Conservation (phyloP, 2,797 vertebrate genomes). For the Pterois miles region DNA sequence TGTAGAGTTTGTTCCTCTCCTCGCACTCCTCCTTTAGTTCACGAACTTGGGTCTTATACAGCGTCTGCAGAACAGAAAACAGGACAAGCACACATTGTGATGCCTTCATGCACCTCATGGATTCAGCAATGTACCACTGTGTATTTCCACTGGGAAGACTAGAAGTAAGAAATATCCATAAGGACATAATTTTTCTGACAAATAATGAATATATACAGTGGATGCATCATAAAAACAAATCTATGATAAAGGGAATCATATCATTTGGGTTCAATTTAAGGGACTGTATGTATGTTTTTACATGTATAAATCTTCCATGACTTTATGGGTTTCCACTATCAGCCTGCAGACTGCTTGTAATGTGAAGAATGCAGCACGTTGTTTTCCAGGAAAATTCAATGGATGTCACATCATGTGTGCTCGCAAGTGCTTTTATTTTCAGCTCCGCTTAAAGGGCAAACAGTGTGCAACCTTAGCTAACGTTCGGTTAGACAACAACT, state of each 20-base stretch:
- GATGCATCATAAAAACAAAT: not conserved
- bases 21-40: conserved; percentile 98
- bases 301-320: too few species aligned
- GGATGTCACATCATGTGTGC: rapidly evolving
- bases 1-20: conserved; percentile 93
- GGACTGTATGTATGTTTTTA: too few species aligned
- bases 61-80: conserved; percentile 83
- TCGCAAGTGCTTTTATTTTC: too few species aligned
- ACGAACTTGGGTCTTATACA: conserved; percentile 98
- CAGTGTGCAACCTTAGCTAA: too few species aligned
- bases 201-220: not conserved
- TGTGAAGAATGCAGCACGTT: too few species aligned
- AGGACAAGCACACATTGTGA: not conserved
- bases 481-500: too few species aligned
- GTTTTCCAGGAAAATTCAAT: too few species aligned
- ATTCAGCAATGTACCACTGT: not conserved
- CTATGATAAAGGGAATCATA: not conserved
- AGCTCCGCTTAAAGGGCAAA: too few species aligned
- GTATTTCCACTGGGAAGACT: not conserved
- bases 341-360: too few species aligned
- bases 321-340: too few species aligned
- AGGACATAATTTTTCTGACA: not conserved
- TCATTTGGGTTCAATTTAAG: not conserved
- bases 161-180: not conserved
- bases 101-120: not conserved